Evolutionary conservation across 2,113 vertebrate genomes (phyloP), one percentile per base, ranked within the genome.

Genomic region (Pogona vitticeps): DNA sequence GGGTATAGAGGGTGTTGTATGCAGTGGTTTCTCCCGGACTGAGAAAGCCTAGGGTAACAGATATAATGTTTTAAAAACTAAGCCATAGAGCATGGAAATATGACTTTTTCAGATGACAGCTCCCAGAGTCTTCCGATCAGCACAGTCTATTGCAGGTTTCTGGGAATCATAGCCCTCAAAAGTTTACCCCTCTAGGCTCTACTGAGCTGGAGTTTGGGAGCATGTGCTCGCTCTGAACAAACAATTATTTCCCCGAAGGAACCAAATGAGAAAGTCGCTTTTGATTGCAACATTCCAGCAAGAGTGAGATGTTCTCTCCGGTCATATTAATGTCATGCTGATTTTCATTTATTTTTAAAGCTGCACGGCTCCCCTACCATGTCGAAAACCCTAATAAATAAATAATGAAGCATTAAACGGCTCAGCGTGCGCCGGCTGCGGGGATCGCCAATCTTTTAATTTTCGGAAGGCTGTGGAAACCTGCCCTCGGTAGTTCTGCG

Each of bases 321-420:
- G 93, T 93, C 92, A 85, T 94, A 91, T 95, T 95, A 94, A 89
- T 86, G 75, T 92, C 93, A 90, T 87, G 87, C 88, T 94, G 91
- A 80, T 95, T 95, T 94, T 93, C 76, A 91, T 92, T 94, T 95
- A 88, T 91, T 92, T 94, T 90, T 93, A 86, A 85, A 90, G 84
- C 0, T 0, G 84, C 65, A 12, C 65, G 91, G 93, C 90, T 91
- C 88, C 84, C 84, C 92, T 90, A 88, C 83, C 86, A 40, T 75
- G 63, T 33, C 86, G 87, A 92, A 93, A 94, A 89, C 86, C 65
- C 81, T 93, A 88, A 91, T 92, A 92, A 94, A 95, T 94, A 94
- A 94, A 93, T 94, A 89, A 91, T 85, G 83, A 58, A 72, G 28
- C 14, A 79, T 92, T 93, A 93, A 94, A 84, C 0, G 7, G 76